Conservation (phyloP, 2,888 invertebrate species). For the Aleiodes alternator region DNA sequence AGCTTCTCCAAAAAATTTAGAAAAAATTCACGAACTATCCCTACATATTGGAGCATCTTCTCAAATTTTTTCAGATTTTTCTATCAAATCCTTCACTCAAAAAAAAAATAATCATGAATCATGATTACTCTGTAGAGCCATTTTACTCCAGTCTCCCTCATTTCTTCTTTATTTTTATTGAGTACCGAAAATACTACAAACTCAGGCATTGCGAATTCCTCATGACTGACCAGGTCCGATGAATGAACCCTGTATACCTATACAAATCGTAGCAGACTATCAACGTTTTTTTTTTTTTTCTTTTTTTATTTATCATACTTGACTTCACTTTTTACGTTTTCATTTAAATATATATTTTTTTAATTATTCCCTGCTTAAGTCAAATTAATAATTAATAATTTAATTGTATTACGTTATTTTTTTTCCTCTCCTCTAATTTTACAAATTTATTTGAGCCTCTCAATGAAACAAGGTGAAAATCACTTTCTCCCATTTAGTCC, state of each 20-base stretch:
- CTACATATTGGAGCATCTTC: too few relatives aligned
- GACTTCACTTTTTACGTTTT: background rate
- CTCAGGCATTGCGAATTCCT: slow-evolving; percentile 15
- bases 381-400: background rate
- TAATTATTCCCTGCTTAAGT: slow-evolving; percentile 1
- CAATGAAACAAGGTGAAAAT: background rate
- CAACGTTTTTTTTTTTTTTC: slow-evolving; percentile 12
- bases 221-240: slow-evolving; percentile 48
- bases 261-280: slow-evolving; percentile 47
- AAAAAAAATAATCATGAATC: too few relatives aligned
- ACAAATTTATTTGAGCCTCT: slow-evolving; percentile 2
- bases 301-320: slow-evolving; percentile 1
- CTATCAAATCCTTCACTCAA: too few relatives aligned
- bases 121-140: too few relatives aligned
- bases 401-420: background rate
- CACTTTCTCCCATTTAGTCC: slow-evolving; percentile 1
- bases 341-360: slow-evolving; percentile 6
- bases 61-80: too few relatives aligned
- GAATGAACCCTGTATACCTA: slow-evolving; percentile 56
- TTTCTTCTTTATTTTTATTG: slow-evolving; percentile 16
- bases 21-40: too few relatives aligned
- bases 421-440: background rate
- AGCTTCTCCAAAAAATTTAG: too few relatives aligned
- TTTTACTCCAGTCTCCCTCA: too few relatives aligned
- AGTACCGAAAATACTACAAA: slow-evolving; percentile 43